Evolutionary conservation across 2,888 invertebrate genomes (phyloP).

Genomic region (Acanthosepion pharaonis): DNA sequence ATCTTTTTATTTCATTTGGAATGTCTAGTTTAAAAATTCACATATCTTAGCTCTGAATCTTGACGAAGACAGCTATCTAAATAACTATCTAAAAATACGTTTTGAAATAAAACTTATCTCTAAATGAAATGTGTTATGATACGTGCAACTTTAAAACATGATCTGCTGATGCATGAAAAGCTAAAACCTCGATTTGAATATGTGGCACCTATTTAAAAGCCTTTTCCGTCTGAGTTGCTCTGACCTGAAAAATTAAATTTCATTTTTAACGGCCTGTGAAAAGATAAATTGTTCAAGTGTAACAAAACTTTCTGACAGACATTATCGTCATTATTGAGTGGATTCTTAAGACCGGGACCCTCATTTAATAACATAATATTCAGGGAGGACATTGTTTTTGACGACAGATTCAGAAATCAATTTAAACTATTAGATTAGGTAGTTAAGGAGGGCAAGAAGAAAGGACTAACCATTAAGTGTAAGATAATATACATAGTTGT

Average conservation of each 20-base stretch:
- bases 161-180: not conserved
- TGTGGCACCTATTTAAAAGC: not conserved
- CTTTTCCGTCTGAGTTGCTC: not conserved
- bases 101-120: not conserved
- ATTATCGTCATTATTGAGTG: too few relatives aligned
- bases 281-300: conserved; percentile 20
- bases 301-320: not conserved
- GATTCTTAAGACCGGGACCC: too few relatives aligned
- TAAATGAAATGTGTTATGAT: not conserved
- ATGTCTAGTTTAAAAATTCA: too few relatives aligned
- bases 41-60: not conserved
- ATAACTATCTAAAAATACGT: not conserved
- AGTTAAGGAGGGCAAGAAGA: too few relatives aligned
- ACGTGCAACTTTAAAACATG: not conserved
- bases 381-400: too few relatives aligned
- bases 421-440: too few relatives aligned
- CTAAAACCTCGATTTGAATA: not conserved
- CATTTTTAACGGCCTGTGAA: not conserved
- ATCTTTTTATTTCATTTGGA: too few relatives aligned
- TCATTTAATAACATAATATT: too few relatives aligned
- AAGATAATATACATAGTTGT: too few relatives aligned
- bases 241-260: not conserved
- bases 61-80: not conserved
- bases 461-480: too few relatives aligned
- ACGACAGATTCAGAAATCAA: too few relatives aligned